Evolutionary conservation across 2,888 invertebrate species (phyloP), one percentile per base, ranked within the genome.

Genomic region (Ditylenchus weischeri): DNA sequence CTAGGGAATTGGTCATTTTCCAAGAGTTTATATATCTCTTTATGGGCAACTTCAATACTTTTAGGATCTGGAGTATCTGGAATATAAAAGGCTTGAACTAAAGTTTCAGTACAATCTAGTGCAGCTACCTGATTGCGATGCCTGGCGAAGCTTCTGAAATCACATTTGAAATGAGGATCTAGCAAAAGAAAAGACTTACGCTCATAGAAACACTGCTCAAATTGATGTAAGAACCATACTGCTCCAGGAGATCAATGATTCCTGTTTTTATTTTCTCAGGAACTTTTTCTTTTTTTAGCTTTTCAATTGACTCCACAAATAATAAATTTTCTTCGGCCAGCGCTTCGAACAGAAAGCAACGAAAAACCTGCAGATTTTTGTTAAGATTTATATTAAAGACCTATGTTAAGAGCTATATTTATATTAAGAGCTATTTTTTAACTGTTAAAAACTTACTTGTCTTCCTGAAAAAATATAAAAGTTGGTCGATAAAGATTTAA

Each of bases 1-100:
- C 80, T 74, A 11, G 81, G 81, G 62, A 82, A 80, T 64, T 82
- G 80, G 63, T 81, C 81, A 68, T 79, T 81, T 65, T 81, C 81
- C 51, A 81, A 72, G 48, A 81, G 71, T 57, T 81, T 72, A 58
- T 70, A 74, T 50, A 81, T 75, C 73, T 79, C 79, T 63, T 80
- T 79, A 61, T 75, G 69, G 1, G 80, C 81, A 47, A 77, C 75
- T 5, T 75, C 78, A 51, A 81, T 72, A 36, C 75, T 74, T 29
- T 77, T 76, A 61, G 69, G 62, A 35, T 81, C 79, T 38, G 77
- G 74, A 36, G 71, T 64, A n/a, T 79, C 78, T 23, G 43, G 8
- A 43, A 43, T 2, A 8, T 43, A 43, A 3, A 43, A 13, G 15
- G 43, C 11, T 13, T 43, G 3, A 6, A 43, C 11, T 10, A 10